Conservation (phyloP, 2,888 invertebrate species). For the Drosophila kambysellisi region DNA sequence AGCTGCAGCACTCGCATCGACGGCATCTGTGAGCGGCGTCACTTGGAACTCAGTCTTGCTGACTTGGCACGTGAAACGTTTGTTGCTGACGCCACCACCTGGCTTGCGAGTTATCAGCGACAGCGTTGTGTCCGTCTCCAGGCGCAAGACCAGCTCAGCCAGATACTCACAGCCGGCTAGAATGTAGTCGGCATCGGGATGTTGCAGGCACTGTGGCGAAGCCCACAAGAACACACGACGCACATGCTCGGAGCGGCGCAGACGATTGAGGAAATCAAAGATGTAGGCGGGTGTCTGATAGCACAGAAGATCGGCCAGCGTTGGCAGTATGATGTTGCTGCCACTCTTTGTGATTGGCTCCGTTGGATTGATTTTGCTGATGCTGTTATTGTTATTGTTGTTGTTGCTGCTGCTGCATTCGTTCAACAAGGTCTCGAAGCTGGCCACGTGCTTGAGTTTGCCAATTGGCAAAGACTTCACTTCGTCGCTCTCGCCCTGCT, state of each 20-base stretch:
- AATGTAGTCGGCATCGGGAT: conserved; percentile 71
- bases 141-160: conserved; percentile 80
- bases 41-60: conserved; percentile 77
- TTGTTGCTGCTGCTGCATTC: conserved; percentile 56
- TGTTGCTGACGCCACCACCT: conserved; percentile 80
- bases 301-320: conserved; percentile 78
- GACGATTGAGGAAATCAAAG: conserved; percentile 75
- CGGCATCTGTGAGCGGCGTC: conserved; percentile 43
- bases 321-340: conserved; percentile 79
- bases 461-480: conserved; percentile 69
- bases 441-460: conserved; percentile 57
- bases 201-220: conserved; percentile 71
- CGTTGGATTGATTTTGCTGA: conserved; percentile 19
- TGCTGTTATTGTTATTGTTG: conserved; percentile 43
- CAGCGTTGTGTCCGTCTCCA: conserved; percentile 70
- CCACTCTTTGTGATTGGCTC: conserved; percentile 44
- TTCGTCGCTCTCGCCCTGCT: conserved; percentile 76
- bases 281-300: conserved; percentile 74
- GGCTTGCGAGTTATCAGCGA: conserved; percentile 78
- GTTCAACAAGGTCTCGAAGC: conserved; percentile 60
- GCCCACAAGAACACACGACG: conserved; percentile 83
- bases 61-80: conserved; percentile 76
- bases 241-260: conserved; percentile 73
- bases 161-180: conserved; percentile 83
- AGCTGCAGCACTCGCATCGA: conserved; percentile 7